Percentiles rank a stretch among this genome's conserved stretches.
phyloP scores from a whole-genome alignment of 1,140 invertebrate species.

The Phocides pigmalion region DNA sequence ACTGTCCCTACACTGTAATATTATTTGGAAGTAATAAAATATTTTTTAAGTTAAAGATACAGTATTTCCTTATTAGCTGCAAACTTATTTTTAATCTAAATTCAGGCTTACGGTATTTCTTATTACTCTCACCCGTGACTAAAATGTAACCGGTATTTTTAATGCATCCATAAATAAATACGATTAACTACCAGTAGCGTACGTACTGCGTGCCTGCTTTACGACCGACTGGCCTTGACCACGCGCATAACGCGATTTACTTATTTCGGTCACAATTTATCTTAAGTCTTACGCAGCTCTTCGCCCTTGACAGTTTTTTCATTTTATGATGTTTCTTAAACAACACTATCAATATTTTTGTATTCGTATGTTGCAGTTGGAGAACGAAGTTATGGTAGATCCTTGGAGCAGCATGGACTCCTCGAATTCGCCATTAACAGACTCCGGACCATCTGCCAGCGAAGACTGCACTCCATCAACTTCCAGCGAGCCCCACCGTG shows the following conservation, averaged over 20 bases:
- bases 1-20: constrained; percentile 11
- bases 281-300: constrained; percentile 42
- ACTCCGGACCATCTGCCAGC: constrained; percentile 78
- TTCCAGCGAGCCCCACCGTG: constrained; percentile 65
- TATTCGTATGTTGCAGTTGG: constrained; percentile 77
- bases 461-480: constrained; percentile 78
- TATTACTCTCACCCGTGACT: constrained; percentile 23
- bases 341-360: constrained; percentile 38
- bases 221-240: constrained; percentile 57
- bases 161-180: constrained; percentile 34
- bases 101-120: constrained; percentile 13
- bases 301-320: constrained; percentile 48
- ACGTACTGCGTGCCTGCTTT: constrained; percentile 21
- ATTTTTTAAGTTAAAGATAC: background rate
- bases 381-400: constrained; percentile 83
- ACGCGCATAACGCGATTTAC: constrained; percentile 41
- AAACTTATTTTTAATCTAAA: constrained; percentile 14
- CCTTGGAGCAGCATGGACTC: constrained; percentile 84
- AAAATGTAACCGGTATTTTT: constrained; percentile 37
- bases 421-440: constrained; percentile 80
- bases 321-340: constrained; percentile 32
- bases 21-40: background rate
- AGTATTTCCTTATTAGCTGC: constrained; percentile 8
- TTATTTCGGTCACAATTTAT: constrained; percentile 52
- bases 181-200: constrained; percentile 34